phyloP scores from a whole-genome alignment of 2,797 vertebrate genomes.

The Pterois miles region DNA sequence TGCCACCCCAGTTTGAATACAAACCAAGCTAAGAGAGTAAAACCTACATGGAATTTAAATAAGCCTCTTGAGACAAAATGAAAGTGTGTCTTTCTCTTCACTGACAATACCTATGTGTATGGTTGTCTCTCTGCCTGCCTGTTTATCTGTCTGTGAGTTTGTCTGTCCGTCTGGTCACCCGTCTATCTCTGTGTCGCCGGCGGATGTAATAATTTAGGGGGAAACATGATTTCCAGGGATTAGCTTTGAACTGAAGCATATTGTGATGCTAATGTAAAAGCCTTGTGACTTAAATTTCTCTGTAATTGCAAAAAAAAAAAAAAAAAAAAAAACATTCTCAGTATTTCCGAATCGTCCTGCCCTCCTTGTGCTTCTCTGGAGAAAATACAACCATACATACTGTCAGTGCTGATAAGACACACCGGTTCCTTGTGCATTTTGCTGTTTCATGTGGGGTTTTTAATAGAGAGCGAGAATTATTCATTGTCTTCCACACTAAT shows the following conservation, averaged over 20 bases:
- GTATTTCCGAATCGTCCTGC: conserved; percentile 17
- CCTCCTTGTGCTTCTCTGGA: conserved; percentile 22
- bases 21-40: conserved; percentile 2
- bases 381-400: conserved; percentile 57
- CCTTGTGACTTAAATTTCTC: conserved; percentile 42
- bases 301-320: conserved; percentile 31
- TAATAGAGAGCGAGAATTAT: conserved; percentile 60
- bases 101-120: not conserved
- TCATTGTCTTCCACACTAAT: conserved; percentile 73
- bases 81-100: not conserved
- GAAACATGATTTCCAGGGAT: conserved; percentile 26
- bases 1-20: not conserved
- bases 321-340: conserved; percentile 4
- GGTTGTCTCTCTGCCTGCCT: not conserved
- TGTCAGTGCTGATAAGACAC: conserved; percentile 70
- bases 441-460: conserved; percentile 45
- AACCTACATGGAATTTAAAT: not conserved
- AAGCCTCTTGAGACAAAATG: not conserved
- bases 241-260: conserved; percentile 33
- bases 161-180: not conserved
- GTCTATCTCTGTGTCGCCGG: not conserved
- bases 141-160: not conserved
- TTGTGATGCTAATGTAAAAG: conserved; percentile 56
- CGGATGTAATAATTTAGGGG: conserved; percentile 5
- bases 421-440: conserved; percentile 38